Evolutionary conservation across 2,888 invertebrate species (phyloP).

Genomic region (Drosophila yooni): DNA sequence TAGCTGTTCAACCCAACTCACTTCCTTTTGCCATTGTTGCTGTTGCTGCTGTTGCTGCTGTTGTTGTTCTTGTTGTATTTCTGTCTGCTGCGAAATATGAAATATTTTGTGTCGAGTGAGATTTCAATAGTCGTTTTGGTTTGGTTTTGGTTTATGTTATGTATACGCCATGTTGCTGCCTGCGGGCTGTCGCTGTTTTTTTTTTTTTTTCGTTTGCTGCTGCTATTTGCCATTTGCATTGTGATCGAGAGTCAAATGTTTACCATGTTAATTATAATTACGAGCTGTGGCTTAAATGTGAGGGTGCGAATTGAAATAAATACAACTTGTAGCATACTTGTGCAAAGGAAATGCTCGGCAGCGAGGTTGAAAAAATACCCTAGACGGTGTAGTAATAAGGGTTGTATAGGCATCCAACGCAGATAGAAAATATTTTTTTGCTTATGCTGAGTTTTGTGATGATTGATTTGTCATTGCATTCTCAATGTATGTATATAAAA

Average conservation of each 20-base stretch:
- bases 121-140: slow-evolving; percentile 46
- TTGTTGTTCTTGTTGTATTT: slow-evolving; percentile 1
- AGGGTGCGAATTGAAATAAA: slow-evolving; percentile 23
- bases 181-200: slow-evolving; percentile 18
- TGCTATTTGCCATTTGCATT: slow-evolving; percentile 28
- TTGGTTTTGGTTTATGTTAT: slow-evolving; percentile 19
- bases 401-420: background rate
- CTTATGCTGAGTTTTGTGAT: background rate
- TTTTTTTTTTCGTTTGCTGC: slow-evolving; percentile 12
- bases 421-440: background rate
- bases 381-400: background rate
- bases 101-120: slow-evolving; percentile 37
- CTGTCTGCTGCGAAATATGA: slow-evolving; percentile 40
- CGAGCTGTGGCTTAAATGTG: slow-evolving; percentile 23
- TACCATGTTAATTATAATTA: slow-evolving; percentile 68
- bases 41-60: background rate
- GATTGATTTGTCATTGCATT: background rate
- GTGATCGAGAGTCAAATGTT: slow-evolving; percentile 52
- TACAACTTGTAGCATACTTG: slow-evolving; percentile 6
- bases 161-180: slow-evolving; percentile 47
- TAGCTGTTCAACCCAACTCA: background rate
- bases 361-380: background rate
- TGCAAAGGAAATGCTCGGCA: background rate
- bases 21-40: background rate
- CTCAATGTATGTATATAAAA: background rate